Evolutionary conservation across 2,113 vertebrate species (phyloP), one percentile per base, ranked within the genome.

Genomic region (Neolamprologus devosi): DNA sequence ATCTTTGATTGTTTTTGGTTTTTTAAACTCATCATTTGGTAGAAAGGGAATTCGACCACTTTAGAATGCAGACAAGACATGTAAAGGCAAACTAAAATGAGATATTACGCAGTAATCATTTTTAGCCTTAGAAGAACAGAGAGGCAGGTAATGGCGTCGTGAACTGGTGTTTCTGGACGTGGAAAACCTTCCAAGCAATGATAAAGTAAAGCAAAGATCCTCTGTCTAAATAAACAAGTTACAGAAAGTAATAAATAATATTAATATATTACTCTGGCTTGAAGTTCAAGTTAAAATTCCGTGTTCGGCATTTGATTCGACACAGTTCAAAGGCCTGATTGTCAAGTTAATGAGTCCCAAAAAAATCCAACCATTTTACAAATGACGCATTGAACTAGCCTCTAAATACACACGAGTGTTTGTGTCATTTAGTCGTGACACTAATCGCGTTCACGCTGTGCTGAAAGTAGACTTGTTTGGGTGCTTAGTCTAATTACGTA

Each of bases 261-360:
- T 54, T 47, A 84, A 33, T 23, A 45, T 30, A 63, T 80, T 49
- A 42, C 37, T 49, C 33, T 37, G 37, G 75, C 42, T 91, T 91
- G 90, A 94, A 93, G 93, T 94, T 94, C 88, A 94, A 92, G 89
- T 88, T 93, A 94, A 93, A 85, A 87, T 70, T 55, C 65, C n/a
- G 30, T 49, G 68, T 65, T 84, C 14, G 70, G 28, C 83, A 53
- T 49, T 84, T 82, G 84, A 78, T 70, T 85, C 75, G 87, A 81
- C 91, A 81, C 23, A 23, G 53, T 37, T 82, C 70, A 85, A 45
- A 80, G 54, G 80, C 10, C 65, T 86, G 11, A 6, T 70, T 65
- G 85, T 51, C 83, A 78, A 26, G 73, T 53, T 54, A 65, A 83
- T 51, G 35, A 35, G 8, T 30, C 19, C 68, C 82, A 88, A 91